Evolutionary conservation across 2,888 invertebrate genomes (phyloP).

Genomic region (Xestia rhomboidea): DNA sequence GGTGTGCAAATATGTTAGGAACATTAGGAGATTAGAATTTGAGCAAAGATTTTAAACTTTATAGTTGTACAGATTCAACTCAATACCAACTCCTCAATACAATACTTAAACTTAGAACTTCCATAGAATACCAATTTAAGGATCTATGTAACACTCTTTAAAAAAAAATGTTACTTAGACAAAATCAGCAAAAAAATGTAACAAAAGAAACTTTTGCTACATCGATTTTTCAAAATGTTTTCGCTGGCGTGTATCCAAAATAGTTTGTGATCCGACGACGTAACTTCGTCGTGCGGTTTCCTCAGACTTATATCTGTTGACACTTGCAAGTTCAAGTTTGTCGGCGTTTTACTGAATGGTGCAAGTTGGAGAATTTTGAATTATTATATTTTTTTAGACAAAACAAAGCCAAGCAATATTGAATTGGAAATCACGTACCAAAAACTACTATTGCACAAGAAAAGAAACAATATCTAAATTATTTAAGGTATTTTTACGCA

Average conservation of each 20-base stretch:
- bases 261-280: constrained; percentile 29
- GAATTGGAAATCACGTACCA: background rate
- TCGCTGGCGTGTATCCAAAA: constrained; percentile 54
- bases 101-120: background rate
- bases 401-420: background rate
- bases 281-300: constrained; percentile 23
- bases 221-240: constrained; percentile 45
- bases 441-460: background rate
- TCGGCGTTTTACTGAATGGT: background rate
- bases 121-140: background rate
- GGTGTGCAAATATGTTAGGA: too few relatives aligned
- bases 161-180: background rate
- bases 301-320: constrained; percentile 15
- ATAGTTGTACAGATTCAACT: background rate
- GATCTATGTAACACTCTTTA: too few relatives aligned
- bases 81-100: too few relatives aligned
- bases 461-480: background rate
- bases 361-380: background rate
- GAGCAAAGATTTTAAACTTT: background rate
- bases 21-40: too few relatives aligned
- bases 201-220: background rate
- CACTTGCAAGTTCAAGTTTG: constrained; percentile 21
- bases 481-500: background rate
- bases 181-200: background rate
- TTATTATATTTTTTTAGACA: background rate